Base-by-base conservation (phyloP, 2,113 vertebrate species). In the Sapajus apella region DNA sequence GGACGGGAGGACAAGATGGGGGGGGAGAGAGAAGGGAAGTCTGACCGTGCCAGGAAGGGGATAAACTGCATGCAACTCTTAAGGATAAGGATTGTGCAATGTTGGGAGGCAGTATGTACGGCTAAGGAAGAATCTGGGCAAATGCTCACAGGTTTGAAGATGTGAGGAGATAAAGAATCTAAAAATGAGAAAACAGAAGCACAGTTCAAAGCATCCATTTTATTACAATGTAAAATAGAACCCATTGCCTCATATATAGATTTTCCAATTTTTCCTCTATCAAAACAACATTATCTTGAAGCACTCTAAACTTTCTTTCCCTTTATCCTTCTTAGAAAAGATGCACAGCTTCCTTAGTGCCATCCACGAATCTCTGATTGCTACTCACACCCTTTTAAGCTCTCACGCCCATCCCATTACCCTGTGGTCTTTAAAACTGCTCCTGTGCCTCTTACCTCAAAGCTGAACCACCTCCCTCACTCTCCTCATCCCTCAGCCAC, bases 401-500 rank as follows among this genome's bases (percentile, higher is more conserved):
- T 40, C 72, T 43, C 66, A 87, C 2, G 40, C 35, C 30, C 64
- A 75, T 35, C 10, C 20, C 12, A 6, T 66, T 20, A 27, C 23
- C 20, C 8, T 9, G 17, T 2, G 61, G 70, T n/a, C 40, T 25
- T 87, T 64, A 40, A 37, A 45, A 14, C 32, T 21, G 43, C 56
- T 58, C 82, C 30, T 10, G 5, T 4, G 32, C 14, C 37, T 73
- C 75, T 77, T 32, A 23, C 2, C n/a, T 40, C 3, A 7, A 56
- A 35, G 13, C 50, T 50, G 1, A 1, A 25, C 35, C 56, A 43
- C 35, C 82, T 96, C 85, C 0, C 0, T 86, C 30, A 10, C 86
- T 91, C 87, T 96, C 87, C 90, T 93, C 90, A 93, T 68, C 79
- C 20, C 5, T 76, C 93, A 96, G 97, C 95, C 72, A 92, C 27